phyloP scores from a whole-genome alignment of 2,797 vertebrate species.

The Hozukius guyotensis region DNA sequence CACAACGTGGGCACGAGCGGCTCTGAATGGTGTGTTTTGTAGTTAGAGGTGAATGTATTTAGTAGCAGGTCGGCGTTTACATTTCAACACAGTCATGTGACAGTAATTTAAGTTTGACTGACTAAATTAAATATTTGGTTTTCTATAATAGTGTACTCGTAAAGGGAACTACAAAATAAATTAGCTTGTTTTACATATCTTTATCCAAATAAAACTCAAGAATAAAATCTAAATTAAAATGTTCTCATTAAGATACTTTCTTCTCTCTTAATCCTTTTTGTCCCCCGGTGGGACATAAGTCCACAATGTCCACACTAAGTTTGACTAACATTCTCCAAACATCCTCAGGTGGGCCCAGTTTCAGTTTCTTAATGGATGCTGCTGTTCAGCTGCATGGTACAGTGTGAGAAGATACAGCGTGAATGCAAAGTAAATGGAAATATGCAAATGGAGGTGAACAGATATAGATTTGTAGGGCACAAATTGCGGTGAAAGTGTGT shows the following conservation, averaged over 20 bases:
- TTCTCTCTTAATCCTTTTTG: not conserved
- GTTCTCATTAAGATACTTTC: conserved; percentile 3
- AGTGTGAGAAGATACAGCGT: not conserved
- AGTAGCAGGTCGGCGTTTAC: not conserved
- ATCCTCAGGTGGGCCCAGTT: not conserved
- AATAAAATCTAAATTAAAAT: not conserved
- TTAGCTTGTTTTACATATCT: not conserved
- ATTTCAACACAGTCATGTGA: not conserved
- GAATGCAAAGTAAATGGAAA: not conserved
- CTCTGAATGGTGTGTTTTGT: not conserved
- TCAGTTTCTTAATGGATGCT: not conserved
- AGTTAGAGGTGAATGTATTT: not conserved
- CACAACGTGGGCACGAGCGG: not conserved
- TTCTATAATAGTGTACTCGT: not conserved
- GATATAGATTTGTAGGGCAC: not conserved
- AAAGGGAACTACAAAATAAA: not conserved
- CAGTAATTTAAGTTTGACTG: not conserved
- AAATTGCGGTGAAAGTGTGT: not conserved
- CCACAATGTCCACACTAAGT: not conserved
- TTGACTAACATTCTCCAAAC: not conserved
- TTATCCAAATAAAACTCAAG: not conserved
- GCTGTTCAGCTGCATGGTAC: not conserved
- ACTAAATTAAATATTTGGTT: not conserved
- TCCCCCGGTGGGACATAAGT: not conserved
- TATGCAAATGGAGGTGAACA: not conserved